Base-by-base conservation (phyloP, 1,140 invertebrate species). In the Diabrotica virgifera region DNA sequence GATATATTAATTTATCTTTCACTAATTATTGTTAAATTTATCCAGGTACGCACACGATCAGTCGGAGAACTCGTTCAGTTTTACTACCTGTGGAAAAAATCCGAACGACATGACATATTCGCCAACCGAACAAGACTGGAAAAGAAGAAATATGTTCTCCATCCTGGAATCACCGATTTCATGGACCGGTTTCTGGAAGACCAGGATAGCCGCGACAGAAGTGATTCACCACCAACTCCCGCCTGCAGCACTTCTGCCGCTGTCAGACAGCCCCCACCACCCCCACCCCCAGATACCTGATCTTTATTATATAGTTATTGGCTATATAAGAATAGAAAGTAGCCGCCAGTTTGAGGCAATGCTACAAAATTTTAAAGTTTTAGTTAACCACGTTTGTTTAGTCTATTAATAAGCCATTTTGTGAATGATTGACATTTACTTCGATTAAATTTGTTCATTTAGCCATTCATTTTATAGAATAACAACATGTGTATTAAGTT, bases 81-180 rank as follows among this genome's bases (percentile, higher is more conserved):
- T 83, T 99, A 99, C 82, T 99, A 99, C 77, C 85, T 98, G 37
- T 99, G 96, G 96, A 99, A 99, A 80, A 99, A 98, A 82, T 98
- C 96, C 55, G 96, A 98, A 79, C 83, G 97, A 51, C 95, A 98
- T 80, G 97, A 98, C 82, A 89, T 91, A 64, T 95, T 94, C 83
- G 91, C 91, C 5, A 92, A 90, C 74, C 92, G 92, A 82, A 88
- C 87, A 11, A 80, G 91, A 64, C 80, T 94, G 62, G 92, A 94
- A 75, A 94, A 94, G 79, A 93, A 93, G 76, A 93, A 94, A 80
- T 94, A 94, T 79, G 86, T 88, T 8, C 77, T 95, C 57, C 91
- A 94, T 83, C 92, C 92, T 2, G 92, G 92, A 60, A 87, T 84
- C 66, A 93, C 91, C 36, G 92, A 94, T 79, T 93, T 92, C 75